Evolutionary conservation across 2,113 vertebrate genomes (phyloP).

Genomic region (Podocnemis expansa): DNA sequence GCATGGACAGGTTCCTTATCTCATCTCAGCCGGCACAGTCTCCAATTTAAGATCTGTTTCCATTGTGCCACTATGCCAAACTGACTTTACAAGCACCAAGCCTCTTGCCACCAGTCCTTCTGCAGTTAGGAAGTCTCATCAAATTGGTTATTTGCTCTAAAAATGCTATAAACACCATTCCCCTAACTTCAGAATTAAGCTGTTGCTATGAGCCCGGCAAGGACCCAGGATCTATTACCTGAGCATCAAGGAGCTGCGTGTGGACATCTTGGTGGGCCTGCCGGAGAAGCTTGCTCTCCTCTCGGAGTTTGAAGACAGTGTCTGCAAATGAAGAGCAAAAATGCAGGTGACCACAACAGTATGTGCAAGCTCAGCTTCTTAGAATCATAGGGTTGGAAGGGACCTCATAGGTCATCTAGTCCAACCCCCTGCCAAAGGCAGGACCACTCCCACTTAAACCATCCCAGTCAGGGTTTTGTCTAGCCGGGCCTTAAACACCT

Average conservation of each 20-base stretch:
- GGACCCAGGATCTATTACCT: conserved; percentile 40
- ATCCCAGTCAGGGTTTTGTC: too few relatives aligned
- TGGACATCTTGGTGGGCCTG: conserved; percentile 77
- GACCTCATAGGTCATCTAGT: too few relatives aligned
- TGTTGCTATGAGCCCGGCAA: not conserved
- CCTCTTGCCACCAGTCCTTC: not conserved
- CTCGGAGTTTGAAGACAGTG: conserved; percentile 69
- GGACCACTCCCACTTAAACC: too few relatives aligned
- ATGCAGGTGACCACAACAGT: rapidly evolving
- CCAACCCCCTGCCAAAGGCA: too few relatives aligned
- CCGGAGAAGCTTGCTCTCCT: conserved; percentile 76
- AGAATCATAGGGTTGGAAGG: too few relatives aligned
- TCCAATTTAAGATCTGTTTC: not conserved
- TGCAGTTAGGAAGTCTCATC: not conserved
- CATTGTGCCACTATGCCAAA: not conserved
- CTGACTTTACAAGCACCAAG: not conserved
- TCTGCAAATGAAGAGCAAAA: conserved; percentile 54
- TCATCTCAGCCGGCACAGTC: not conserved
- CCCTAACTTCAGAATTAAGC: not conserved
- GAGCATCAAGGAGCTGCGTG: conserved; percentile 69
- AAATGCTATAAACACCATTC: not conserved
- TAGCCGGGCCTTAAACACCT: too few relatives aligned
- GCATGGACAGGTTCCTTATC: not conserved
- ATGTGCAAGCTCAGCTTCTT: rapidly evolving
- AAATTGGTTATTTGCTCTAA: not conserved